phyloP scores from a whole-genome alignment of 2,113 vertebrate genomes.

The Nyctibius bracteatus region DNA sequence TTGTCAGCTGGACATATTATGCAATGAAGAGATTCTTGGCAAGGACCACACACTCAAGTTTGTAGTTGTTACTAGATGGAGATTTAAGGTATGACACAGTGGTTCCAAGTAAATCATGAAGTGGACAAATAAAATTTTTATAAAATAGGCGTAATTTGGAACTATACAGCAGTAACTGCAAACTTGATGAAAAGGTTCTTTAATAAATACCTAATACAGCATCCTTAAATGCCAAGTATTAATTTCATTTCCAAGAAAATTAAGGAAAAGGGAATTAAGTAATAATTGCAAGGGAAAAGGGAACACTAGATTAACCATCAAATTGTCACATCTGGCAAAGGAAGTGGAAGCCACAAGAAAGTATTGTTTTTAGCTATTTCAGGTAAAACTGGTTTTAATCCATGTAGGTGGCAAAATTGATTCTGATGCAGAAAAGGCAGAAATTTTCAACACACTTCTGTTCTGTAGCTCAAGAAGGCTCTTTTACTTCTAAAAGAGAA shows the following conservation, averaged over 20 bases:
- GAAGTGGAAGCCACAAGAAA: neutral
- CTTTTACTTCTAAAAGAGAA: neutral
- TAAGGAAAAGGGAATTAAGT: neutral
- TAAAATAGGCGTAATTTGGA: neutral
- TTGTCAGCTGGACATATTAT: slow-evolving; percentile 97
- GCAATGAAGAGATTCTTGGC: slow-evolving; percentile 98
- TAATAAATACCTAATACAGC: neutral
- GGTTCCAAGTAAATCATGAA: neutral
- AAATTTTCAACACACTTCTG: neutral
- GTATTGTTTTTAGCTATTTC: neutral
- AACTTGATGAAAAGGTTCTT: neutral
- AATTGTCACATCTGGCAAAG: neutral
- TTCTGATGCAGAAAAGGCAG: neutral
- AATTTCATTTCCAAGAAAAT: neutral
- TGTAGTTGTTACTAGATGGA: slow-evolving; percentile 99
- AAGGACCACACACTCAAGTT: slow-evolving; percentile 99
- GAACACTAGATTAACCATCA: neutral
- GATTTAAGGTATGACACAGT: slow-evolving; percentile 88
- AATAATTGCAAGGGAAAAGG: neutral
- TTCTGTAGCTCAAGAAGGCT: neutral
- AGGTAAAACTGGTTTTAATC: neutral
- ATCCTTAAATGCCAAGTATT: neutral
- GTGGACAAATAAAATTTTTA: neutral
- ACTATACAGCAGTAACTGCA: neutral
- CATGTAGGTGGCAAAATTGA: neutral